Evolutionary conservation across 2,888 invertebrate genomes (phyloP), one percentile per base, ranked within the genome.

Genomic region (Watsonalla cultraria): DNA sequence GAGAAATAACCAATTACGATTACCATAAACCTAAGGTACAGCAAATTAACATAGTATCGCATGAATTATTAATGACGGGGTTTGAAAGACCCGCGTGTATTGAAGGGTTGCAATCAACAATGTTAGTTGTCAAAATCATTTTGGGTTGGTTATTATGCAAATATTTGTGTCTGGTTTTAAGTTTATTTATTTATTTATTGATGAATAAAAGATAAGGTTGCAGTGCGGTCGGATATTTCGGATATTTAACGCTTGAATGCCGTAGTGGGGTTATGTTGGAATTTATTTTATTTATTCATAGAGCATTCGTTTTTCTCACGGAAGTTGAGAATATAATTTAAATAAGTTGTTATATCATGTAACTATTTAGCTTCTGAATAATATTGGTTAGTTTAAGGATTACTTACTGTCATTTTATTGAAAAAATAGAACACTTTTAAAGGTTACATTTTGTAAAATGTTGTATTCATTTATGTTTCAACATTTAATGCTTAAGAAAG

Each of bases 1-100:
- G 73, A 76, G 80, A 88, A 87, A 87, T 87, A 88, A 88, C 83
- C 88, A 88, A 89, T 89, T 87, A 89, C 72, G 77, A 88, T 90
- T 89, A 87, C 74, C 87, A 89, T 89, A 89, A 88, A 85, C 86
- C 86, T 86, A 85, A 88, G 83, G 85, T 82, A 75, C 67, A 75
- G 77, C 78, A 70, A 81, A 87, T 88, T 87, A 84, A 82, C 88
- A 87, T 89, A 88, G 82, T 82, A 81, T 80, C 79, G 74, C 66
- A 57, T 88, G 84, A 84, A 89, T 89, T 80, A 88, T 88, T 80
- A 77, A 88, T 86, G 66, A 62, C 54, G 65, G 60, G 72, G 74
- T 74, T 76, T 78, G 75, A 80, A 74, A 72, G 70, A 69, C 72
- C 64, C 60, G 54, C 55, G 54, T 56, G 46, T 54, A 83, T 82